Evolutionary conservation across 2,797 vertebrate species (phyloP), one percentile per base, ranked within the genome.

Genomic region (Remorina albescens): DNA sequence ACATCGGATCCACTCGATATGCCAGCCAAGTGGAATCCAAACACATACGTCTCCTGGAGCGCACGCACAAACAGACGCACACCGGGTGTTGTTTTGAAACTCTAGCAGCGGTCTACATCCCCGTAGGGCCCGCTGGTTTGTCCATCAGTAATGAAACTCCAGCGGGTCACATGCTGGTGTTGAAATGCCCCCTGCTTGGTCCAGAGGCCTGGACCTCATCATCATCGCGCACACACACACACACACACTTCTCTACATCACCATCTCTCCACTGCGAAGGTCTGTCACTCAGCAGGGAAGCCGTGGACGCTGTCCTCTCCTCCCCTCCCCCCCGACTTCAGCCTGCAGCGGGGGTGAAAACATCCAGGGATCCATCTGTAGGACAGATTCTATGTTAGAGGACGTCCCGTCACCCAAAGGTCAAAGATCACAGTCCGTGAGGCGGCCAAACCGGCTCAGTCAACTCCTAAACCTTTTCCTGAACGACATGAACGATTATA

Each of bases 61-160:
- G 49, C 65, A 69, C 50, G 73, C 25, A 50, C 62, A 58, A 49
- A 15, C 51, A 57, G 1, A 37, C n/a, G 39, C 57, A 79, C 30
- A 46, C 61, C 18, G 18, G 36, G 16, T 50, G 81, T 79, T 90
- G 86, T 90, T 91, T 87, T 88, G 88, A 91, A 91, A 91, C 85
- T 57, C 84, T 81, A 90, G 80, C 59, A 64, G 19, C 50, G 1
- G 71, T 59, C 72, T 51, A 72, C 76, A 51, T 49, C 69, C 77
- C 76, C 69, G 36, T 59, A 39, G 73, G 64, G 67, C 64, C 67
- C 69, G 56, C 67, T 46, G 61, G 53, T 80, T 67, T 8, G 41
- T 78, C 78, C 76, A 71, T 91, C 71, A 83, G 79, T 85, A 62
- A 87, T 67, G 65, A 76, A 82, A 88, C 76, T 57, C 67, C 49